These are phyloP conservation scores for Rhinogobius similis DNA, from an alignment of 2,113 vertebrate genomes.

Conservation along the genomic window DNA sequence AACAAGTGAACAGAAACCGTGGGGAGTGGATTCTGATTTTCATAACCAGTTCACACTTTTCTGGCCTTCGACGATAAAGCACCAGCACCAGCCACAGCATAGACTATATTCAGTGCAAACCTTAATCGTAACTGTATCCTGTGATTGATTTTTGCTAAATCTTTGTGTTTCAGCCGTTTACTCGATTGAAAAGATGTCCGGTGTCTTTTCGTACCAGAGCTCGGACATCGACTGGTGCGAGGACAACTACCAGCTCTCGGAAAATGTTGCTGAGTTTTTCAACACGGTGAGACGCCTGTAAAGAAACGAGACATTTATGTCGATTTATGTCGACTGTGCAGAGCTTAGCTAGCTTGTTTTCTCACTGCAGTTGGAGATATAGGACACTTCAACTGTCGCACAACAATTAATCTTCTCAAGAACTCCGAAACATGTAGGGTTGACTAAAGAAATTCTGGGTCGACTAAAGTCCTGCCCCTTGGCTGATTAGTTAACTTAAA, in stretches of 20 bases:
- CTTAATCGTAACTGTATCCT: background rate
- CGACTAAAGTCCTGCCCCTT: too few species aligned
- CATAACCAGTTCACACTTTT: constrained; percentile 29
- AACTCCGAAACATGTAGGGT: too few species aligned
- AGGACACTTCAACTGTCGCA: too few species aligned
- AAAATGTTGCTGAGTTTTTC: constrained; percentile 89
- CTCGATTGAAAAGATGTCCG: constrained; percentile 75
- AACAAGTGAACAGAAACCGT: background rate
- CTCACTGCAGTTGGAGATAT: too few species aligned
- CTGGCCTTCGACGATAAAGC: too few species aligned
- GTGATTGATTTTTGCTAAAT: background rate
- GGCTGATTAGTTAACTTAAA: too few species aligned
- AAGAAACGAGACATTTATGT: too few species aligned
- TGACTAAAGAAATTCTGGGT: too few species aligned
- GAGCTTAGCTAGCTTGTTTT: too few species aligned
- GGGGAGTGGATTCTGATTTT: constrained; percentile 30
- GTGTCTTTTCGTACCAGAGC: constrained; percentile 87
- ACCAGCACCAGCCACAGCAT: too few species aligned
- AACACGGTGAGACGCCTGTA: constrained; percentile 85
- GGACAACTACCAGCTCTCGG: constrained; percentile 86
- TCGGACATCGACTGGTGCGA: constrained; percentile 98
- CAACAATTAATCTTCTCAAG: too few species aligned
- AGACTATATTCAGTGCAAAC: background rate
- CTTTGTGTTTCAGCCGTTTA: constrained; percentile 52
- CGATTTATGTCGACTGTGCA: too few species aligned